These are phyloP conservation scores for Chaetodon trifascialis DNA, from an alignment of 2,113 vertebrate species.

Conservation along the genomic window DNA sequence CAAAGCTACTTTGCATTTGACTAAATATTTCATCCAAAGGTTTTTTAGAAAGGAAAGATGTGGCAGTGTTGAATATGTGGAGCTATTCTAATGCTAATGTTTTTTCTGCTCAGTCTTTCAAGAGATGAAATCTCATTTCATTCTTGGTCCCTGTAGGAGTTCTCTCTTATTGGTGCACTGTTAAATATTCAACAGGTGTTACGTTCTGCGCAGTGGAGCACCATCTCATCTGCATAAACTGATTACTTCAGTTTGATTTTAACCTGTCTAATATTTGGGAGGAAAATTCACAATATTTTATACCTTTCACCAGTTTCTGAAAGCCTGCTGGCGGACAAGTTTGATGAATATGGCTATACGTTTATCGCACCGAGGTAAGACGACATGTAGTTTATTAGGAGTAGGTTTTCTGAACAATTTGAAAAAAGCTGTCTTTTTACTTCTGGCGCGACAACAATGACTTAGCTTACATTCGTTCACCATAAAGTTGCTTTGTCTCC, in stretches of 20 bases:
- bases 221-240: constrained; percentile 12
- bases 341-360: constrained; percentile 93
- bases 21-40: background rate
- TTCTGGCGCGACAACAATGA: background rate
- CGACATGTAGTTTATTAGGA: background rate
- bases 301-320: constrained; percentile 89
- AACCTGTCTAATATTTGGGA: background rate
- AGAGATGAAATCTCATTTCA: constrained; percentile 22
- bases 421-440: background rate
- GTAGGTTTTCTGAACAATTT: background rate
- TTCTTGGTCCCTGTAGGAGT: background rate
- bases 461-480: background rate
- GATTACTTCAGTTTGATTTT: constrained; percentile 2
- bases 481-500: constrained; percentile 32
- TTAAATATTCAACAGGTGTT: constrained; percentile 44
- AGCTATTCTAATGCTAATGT: background rate
- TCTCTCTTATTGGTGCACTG: background rate
- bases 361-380: constrained; percentile 95
- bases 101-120: constrained; percentile 4
- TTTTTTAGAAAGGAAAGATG: background rate
- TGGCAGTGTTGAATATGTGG: background rate
- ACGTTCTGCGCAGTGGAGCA: background rate
- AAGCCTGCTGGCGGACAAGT: constrained; percentile 89
- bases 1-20: background rate
- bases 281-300: constrained; percentile 39